A percentile compares a stretch with the other conserved stretches of the same genome.
Conservation (phyloP, 2,113 vertebrate genomes). For the Hypocryptadius cinnamomeus region DNA sequence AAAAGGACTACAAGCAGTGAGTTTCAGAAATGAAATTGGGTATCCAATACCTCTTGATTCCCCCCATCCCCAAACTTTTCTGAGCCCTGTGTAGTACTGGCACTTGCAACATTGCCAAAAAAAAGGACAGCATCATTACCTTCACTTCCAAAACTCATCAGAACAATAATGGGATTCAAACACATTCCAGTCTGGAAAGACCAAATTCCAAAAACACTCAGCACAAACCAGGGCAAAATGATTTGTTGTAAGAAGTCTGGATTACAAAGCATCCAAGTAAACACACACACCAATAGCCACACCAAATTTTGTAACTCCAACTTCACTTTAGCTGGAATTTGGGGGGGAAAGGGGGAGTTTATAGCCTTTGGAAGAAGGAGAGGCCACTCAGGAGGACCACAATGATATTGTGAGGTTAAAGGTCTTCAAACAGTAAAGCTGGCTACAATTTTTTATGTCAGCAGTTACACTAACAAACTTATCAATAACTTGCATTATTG, state of each 20-base stretch:
- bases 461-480: neutral
- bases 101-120: neutral
- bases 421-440: neutral
- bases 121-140: neutral
- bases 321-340: neutral
- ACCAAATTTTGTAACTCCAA: neutral
- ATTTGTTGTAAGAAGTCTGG: neutral
- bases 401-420: neutral
- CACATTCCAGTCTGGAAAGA: neutral
- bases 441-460: neutral
- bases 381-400: neutral
- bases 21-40: neutral
- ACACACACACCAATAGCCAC: neutral
- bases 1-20: neutral
- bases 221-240: neutral
- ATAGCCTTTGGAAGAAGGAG: neutral
- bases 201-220: neutral
- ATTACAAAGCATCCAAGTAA: neutral
- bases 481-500: neutral
- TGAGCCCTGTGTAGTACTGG: neutral
- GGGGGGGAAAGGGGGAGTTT: fast-evolving
- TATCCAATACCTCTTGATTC: neutral
- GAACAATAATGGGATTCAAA: neutral
- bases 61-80: neutral
- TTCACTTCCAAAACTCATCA: neutral